Evolutionary conservation across 2,797 vertebrate species (phyloP).

Genomic region (Hippopotamyrus pictus): DNA sequence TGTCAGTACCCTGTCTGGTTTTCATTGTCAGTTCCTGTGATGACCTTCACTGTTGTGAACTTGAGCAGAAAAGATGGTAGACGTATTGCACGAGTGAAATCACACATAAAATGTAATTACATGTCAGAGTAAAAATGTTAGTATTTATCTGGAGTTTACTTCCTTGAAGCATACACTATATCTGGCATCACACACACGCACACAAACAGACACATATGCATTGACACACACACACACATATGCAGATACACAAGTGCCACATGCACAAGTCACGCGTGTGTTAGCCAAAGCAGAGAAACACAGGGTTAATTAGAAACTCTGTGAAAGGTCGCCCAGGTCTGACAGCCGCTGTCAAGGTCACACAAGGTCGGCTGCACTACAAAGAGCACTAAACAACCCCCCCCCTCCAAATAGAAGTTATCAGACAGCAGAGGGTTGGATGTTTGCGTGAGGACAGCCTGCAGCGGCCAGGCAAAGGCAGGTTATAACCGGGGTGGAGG

Average conservation of each 20-base stretch:
- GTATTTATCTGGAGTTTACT: background rate
- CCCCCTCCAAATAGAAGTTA: background rate
- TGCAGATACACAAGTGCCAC: slow-evolving; percentile 19
- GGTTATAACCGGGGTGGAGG: slow-evolving; percentile 42
- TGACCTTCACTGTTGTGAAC: background rate
- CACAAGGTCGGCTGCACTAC: slow-evolving; percentile 20
- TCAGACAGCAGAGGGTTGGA: background rate
- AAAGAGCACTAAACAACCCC: background rate
- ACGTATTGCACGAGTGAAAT: background rate
- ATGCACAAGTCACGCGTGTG: slow-evolving; percentile 46
- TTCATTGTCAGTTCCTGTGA: background rate
- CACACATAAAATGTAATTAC: background rate
- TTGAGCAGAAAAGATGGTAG: background rate
- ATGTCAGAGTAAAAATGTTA: background rate
- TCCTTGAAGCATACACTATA: background rate
- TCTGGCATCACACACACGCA: background rate
- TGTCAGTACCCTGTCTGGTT: background rate
- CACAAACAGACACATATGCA: background rate
- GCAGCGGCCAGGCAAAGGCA: slow-evolving; percentile 42
- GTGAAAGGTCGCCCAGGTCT: slow-evolving; percentile 15
- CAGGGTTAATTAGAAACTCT: slow-evolving; percentile 21
- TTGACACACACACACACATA: background rate
- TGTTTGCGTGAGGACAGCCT: background rate
- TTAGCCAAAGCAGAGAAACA: slow-evolving; percentile 37
- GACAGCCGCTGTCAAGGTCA: slow-evolving; percentile 23